These are phyloP conservation scores for Tipula confusa DNA, from an alignment of 2,888 invertebrate species.

Conservation along the genomic window DNA sequence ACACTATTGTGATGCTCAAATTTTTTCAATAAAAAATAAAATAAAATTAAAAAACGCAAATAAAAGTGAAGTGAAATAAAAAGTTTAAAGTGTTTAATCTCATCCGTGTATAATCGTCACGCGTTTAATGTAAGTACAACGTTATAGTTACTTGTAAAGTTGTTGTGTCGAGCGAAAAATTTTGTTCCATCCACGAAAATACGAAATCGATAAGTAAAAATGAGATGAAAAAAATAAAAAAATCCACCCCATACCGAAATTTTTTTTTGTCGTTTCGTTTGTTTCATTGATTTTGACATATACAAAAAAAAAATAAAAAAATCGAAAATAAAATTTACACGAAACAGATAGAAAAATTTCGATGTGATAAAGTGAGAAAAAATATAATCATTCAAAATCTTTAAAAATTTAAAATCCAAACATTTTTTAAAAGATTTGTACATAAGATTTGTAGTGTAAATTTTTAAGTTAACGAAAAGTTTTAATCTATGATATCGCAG, in stretches of 20 bases:
- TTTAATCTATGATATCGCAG: too few relatives aligned
- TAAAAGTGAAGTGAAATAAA: not conserved
- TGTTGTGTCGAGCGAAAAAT: not conserved
- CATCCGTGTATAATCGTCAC: not conserved
- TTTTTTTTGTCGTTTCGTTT: constrained; percentile 5
- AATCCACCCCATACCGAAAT: not conserved
- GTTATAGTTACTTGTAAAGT: too few relatives aligned
- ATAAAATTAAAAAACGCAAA: not conserved
- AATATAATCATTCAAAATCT: not conserved
- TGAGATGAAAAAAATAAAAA: not conserved
- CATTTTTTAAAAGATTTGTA: not conserved
- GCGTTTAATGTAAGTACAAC: not conserved
- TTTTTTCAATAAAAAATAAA: not conserved
- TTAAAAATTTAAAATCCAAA: not conserved
- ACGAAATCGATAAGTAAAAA: not conserved
- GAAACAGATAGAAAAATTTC: not conserved
- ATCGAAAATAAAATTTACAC: too few relatives aligned
- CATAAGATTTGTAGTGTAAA: too few relatives aligned
- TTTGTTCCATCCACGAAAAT: not conserved
- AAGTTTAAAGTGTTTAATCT: not conserved
- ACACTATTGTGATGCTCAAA: not conserved
- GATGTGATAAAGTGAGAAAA: not conserved
- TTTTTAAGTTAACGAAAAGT: not conserved
- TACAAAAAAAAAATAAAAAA: too few relatives aligned
- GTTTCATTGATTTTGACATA: constrained; percentile 25